Conservation (phyloP, 2,113 vertebrate species). For the Echinops telfairi region DNA sequence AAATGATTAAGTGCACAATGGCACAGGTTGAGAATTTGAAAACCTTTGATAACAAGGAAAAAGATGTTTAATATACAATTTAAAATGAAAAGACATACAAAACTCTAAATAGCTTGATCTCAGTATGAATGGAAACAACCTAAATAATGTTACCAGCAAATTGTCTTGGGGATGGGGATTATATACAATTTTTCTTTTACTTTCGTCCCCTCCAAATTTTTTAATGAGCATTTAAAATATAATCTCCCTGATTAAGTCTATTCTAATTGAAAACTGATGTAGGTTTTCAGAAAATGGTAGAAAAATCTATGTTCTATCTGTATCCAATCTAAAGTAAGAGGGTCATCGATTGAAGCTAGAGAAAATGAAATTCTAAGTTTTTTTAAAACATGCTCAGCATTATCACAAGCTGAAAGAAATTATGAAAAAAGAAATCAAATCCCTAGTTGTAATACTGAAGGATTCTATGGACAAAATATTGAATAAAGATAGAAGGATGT, state of each 20-base stretch:
- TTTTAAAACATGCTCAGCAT: neutral
- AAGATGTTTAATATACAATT: conserved; percentile 31
- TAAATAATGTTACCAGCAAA: neutral
- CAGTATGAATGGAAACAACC: neutral
- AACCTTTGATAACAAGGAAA: conserved; percentile 17
- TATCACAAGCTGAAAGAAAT: too few relatives aligned
- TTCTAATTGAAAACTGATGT: neutral
- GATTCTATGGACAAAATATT: too few relatives aligned
- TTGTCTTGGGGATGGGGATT: neutral
- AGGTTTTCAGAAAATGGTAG: neutral
- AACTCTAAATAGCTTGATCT: neutral
- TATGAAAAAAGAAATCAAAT: too few relatives aligned
- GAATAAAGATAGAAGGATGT: too few relatives aligned
- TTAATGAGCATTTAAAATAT: neutral
- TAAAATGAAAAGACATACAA: neutral
- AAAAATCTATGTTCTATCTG: neutral
- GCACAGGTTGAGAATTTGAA: neutral
- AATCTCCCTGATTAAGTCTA: neutral
- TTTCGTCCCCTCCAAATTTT: neutral
- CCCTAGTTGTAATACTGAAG: too few relatives aligned
- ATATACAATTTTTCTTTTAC: neutral
- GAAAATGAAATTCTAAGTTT: neutral
- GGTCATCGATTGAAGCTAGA: neutral
- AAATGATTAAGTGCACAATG: neutral
- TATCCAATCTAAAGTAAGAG: neutral